These are phyloP conservation scores for Eriosoma lanigerum DNA, from an alignment of 1,140 invertebrate species.

Conservation along the genomic window DNA sequence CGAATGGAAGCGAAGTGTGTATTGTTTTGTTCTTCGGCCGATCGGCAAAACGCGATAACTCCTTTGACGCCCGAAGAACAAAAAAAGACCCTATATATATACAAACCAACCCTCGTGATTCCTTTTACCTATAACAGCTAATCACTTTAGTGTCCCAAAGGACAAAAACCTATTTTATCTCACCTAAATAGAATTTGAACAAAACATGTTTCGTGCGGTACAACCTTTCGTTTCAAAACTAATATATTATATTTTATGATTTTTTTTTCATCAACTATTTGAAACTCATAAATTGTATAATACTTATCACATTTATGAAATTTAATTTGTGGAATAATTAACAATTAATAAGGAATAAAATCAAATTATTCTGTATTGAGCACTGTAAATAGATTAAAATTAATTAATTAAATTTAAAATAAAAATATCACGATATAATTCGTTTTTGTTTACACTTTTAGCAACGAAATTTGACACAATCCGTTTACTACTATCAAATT, in stretches of 20 bases:
- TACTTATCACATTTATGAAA: too few relatives aligned
- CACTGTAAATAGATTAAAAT: too few relatives aligned
- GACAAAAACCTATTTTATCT: conserved; percentile 12
- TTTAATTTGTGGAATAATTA: too few relatives aligned
- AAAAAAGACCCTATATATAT: background rate
- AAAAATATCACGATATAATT: too few relatives aligned
- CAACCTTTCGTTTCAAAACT: background rate
- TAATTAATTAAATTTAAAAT: too few relatives aligned
- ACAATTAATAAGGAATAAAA: too few relatives aligned
- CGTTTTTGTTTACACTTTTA: too few relatives aligned
- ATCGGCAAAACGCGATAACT: conserved; percentile 27
- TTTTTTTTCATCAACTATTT: too few relatives aligned
- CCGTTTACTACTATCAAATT: too few relatives aligned
- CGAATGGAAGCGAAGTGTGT: background rate
- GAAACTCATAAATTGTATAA: too few relatives aligned
- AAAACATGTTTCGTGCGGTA: background rate
- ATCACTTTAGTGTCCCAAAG: background rate
- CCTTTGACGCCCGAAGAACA: conserved; percentile 37
- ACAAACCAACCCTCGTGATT: background rate
- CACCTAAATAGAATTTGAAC: background rate
- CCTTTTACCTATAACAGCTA: conserved; percentile 5
- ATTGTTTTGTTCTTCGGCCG: conserved; percentile 42
- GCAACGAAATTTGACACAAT: too few relatives aligned
- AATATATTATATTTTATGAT: background rate
- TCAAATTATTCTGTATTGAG: too few relatives aligned